A percentile compares a stretch with the other conserved stretches of the same genome.
These are phyloP conservation scores for Taxidea taxus DNA, from an alignment of 2,113 vertebrate genomes.

Conservation along the genomic window DNA sequence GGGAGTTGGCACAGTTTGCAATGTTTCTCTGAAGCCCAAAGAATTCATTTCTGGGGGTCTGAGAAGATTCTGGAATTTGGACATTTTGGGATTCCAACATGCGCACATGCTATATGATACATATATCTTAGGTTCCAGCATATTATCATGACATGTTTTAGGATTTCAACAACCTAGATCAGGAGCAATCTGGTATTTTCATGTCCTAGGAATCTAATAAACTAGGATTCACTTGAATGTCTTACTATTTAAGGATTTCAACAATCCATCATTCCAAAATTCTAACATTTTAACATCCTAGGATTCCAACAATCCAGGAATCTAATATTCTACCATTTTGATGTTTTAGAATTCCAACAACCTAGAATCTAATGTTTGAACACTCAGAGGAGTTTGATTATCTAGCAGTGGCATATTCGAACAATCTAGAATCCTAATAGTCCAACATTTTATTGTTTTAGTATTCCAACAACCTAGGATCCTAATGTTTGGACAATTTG, in stretches of 20 bases:
- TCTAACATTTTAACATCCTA: not conserved
- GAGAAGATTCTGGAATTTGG: slow-evolving; percentile 25
- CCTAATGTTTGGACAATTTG: not conserved
- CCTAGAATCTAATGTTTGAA: not conserved
- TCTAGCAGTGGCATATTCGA: not conserved
- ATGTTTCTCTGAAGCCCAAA: slow-evolving; percentile 8
- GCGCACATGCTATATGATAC: not conserved
- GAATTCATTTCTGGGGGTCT: not conserved
- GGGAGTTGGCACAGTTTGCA: not conserved
- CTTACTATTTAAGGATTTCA: not conserved
- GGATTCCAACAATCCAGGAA: not conserved
- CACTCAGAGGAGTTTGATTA: not conserved
- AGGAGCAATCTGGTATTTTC: not conserved
- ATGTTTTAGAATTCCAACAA: not conserved
- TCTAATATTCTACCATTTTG: not conserved
- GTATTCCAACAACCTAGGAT: not conserved
- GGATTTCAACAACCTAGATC: not conserved
- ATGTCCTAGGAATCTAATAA: not conserved
- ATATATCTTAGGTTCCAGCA: not conserved
- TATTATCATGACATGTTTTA: not conserved
- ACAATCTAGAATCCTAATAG: not conserved
- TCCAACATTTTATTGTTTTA: not conserved
- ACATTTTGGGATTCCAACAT: not conserved
- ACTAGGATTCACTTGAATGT: not conserved
- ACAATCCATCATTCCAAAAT: not conserved